Percentiles rank a stretch among this genome's conserved stretches.
These are phyloP conservation scores for Piaya cayana DNA, from an alignment of 2,113 vertebrate genomes.

Conservation along the genomic window DNA sequence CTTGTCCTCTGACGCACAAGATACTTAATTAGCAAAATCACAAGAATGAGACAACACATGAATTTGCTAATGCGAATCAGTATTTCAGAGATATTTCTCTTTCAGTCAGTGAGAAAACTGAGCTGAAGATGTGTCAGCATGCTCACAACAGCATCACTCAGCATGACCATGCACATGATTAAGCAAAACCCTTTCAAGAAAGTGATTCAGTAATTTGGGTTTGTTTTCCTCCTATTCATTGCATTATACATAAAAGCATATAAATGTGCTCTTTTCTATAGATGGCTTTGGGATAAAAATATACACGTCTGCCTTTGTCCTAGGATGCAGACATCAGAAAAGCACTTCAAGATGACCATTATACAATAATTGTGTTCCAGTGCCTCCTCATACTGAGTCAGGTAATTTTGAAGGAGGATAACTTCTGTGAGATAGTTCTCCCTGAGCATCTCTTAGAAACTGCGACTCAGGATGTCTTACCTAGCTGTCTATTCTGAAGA, in stretches of 20 bases:
- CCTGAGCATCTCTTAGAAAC: neutral
- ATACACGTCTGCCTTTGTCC: neutral
- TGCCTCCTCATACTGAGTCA: neutral
- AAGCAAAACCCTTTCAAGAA: neutral
- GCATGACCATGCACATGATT: neutral
- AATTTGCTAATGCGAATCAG: neutral
- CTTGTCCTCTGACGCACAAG: neutral
- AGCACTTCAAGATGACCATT: neutral
- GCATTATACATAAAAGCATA: neutral
- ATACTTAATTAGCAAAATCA: neutral
- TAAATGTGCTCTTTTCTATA: neutral
- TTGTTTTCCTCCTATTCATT: slow-evolving; percentile 11
- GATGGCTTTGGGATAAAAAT: neutral
- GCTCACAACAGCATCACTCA: neutral
- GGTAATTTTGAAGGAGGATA: neutral
- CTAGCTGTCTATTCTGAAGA: neutral
- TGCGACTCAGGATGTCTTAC: neutral
- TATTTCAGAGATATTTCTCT: neutral
- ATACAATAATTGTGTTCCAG: neutral
- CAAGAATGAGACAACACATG: neutral
- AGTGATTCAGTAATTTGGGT: slow-evolving; percentile 7
- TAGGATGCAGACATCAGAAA: neutral
- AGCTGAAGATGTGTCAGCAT: neutral
- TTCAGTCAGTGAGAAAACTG: neutral
- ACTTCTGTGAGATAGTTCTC: neutral